Evolutionary conservation across 2,888 invertebrate species (phyloP).

Genomic region (Antitype chi): DNA sequence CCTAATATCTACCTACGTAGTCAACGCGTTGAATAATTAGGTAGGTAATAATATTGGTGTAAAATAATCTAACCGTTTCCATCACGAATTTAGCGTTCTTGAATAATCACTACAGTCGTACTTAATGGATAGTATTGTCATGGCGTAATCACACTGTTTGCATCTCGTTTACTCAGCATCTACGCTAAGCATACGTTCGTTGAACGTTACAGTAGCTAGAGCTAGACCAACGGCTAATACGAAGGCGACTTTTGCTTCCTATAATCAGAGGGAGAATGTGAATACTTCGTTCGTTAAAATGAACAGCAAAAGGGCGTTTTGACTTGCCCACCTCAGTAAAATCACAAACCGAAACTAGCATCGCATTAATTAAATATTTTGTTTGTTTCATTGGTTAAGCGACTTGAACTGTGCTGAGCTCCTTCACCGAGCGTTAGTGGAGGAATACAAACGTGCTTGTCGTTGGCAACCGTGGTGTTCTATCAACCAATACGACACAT

Average conservation of each 20-base stretch:
- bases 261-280: not conserved
- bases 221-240: not conserved
- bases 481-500: constrained; percentile 82
- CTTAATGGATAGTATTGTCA: not conserved
- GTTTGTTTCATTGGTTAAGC: constrained; percentile 65
- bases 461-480: constrained; percentile 86
- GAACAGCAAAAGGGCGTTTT: not conserved
- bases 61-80: not conserved
- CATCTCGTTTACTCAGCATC: not conserved
- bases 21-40: not conserved
- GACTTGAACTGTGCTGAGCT: constrained; percentile 84
- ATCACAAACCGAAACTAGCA: not conserved
- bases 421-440: constrained; percentile 79
- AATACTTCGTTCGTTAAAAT: not conserved
- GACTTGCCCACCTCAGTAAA: not conserved
- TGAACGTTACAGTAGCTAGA: not conserved
- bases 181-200: not conserved
- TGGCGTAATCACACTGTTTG: not conserved
- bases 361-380: not conserved
- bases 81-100: not conserved
- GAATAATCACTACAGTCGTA: not conserved
- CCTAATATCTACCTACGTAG: too few species aligned
- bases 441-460: constrained; percentile 78
- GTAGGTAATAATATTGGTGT: not conserved
- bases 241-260: not conserved